Percentiles rank a stretch among this genome's conserved stretches.
Evolutionary conservation across 2,797 vertebrate species (phyloP).

Genomic region (Gobio occitaniae): DNA sequence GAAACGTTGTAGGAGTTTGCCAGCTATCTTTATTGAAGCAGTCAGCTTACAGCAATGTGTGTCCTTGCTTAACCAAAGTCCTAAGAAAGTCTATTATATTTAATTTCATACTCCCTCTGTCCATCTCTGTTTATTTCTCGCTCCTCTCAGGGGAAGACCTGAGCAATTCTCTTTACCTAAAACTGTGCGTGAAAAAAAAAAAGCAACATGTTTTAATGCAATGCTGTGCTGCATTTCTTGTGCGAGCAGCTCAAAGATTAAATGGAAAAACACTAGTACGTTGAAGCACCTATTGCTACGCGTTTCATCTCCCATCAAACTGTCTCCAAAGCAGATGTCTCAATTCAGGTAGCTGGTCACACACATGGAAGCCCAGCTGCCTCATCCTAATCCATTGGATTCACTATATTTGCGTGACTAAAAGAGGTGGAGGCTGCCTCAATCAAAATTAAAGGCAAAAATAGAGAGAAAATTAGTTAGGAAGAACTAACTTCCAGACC

Average conservation of each 20-base stretch:
- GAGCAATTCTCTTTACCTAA: conserved; percentile 14
- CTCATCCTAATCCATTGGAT: conserved; percentile 57
- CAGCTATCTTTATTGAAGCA: conserved; percentile 1
- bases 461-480: background rate
- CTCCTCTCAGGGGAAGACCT: conserved; percentile 11
- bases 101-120: background rate
- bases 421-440: conserved; percentile 49
- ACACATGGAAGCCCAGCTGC: conserved; percentile 56
- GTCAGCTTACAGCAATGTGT: conserved; percentile 2
- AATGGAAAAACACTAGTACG: conserved; percentile 3
- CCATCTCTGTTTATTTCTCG: background rate
- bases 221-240: background rate
- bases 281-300: conserved; percentile 32
- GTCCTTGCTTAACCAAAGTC: conserved; percentile 4
- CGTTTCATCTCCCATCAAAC: conserved; percentile 44
- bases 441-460: conserved; percentile 26
- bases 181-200: conserved; percentile 21
- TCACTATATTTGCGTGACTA: conserved; percentile 53
- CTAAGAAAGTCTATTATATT: conserved; percentile 18
- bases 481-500: conserved; percentile 35
- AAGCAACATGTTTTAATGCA: conserved; percentile 7
- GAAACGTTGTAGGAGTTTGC: background rate
- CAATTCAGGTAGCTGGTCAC: conserved; percentile 63
- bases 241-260: background rate
- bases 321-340: conserved; percentile 55